A percentile compares a stretch with the other conserved stretches of the same genome.
Evolutionary conservation across 2,797 vertebrate species (phyloP).

Genomic region (Percopsis omiscomaycus): DNA sequence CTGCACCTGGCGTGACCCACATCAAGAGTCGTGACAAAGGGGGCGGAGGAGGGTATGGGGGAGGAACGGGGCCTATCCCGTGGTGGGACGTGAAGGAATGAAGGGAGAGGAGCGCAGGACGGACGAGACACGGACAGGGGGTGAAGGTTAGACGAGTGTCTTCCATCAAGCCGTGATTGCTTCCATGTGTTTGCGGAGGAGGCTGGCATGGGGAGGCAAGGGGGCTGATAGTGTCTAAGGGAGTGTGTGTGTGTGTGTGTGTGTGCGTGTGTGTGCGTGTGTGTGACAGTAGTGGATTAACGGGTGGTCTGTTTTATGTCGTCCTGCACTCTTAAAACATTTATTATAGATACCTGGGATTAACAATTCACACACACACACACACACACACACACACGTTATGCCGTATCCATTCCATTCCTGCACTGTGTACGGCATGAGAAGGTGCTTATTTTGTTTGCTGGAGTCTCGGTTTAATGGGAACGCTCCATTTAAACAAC

Average conservation of each 20-base stretch:
- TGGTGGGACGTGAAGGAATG: too few relatives aligned
- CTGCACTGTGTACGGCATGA: slow-evolving; percentile 53
- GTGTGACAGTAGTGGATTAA: slow-evolving; percentile 12
- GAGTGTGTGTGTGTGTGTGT: slow-evolving; percentile 13
- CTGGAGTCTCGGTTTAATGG: slow-evolving; percentile 68
- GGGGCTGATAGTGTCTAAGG: slow-evolving; percentile 40
- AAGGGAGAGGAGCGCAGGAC: neutral
- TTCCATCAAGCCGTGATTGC: slow-evolving; percentile 61
- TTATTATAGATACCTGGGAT: neutral
- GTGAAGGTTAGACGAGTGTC: slow-evolving; percentile 51
- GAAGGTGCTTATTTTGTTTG: slow-evolving; percentile 64
- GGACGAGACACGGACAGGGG: slow-evolving; percentile 10
- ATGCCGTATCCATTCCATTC: slow-evolving; percentile 27
- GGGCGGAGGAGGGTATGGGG: neutral
- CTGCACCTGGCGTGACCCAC: too few relatives aligned
- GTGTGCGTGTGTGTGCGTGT: neutral
- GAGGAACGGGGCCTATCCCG: neutral
- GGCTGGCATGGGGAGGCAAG: slow-evolving; percentile 29
- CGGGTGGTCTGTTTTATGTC: too few relatives aligned
- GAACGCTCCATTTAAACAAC: slow-evolving; percentile 66
- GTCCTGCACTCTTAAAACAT: neutral
- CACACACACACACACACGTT: slow-evolving; percentile 24
- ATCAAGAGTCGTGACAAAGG: neutral
- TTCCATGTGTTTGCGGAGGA: slow-evolving; percentile 70
- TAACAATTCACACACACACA: slow-evolving; percentile 34